Conservation (phyloP, 1,140 invertebrate genomes). For the Trichonephila clavipes region DNA sequence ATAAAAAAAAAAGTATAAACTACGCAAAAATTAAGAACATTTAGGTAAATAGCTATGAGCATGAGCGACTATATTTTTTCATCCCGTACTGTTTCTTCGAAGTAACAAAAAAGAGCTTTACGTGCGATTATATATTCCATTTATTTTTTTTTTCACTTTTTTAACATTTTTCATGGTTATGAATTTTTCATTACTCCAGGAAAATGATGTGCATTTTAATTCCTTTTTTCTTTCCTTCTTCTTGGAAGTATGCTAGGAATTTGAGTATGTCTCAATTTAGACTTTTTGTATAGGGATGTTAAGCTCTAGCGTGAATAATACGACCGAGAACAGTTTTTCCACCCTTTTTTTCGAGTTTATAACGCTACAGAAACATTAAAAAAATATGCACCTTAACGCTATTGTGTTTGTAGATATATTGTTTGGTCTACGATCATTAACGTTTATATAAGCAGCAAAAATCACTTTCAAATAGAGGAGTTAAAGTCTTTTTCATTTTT, state of each 20-base stretch:
- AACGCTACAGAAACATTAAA: too few species aligned
- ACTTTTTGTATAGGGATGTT: background rate
- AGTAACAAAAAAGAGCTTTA: background rate
- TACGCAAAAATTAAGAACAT: slow-evolving; percentile 35
- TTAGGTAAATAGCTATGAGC: slow-evolving; percentile 38
- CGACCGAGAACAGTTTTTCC: too few species aligned
- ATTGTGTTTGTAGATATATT: too few species aligned
- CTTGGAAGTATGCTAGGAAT: slow-evolving; percentile 32
- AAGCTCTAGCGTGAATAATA: background rate
- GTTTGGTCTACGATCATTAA: too few species aligned
- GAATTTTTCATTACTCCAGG: slow-evolving; percentile 42
- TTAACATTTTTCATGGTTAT: slow-evolving; percentile 16
- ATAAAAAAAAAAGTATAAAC: background rate
- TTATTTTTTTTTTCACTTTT: background rate
- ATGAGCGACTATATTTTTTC: background rate
- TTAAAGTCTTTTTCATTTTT: too few species aligned
- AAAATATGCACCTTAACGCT: too few species aligned
- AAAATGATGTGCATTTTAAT: background rate
- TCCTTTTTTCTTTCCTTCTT: background rate
- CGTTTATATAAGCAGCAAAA: too few species aligned
- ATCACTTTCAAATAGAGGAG: too few species aligned
- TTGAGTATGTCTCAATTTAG: slow-evolving; percentile 35
- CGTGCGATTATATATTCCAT: background rate
- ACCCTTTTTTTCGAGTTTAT: too few species aligned
- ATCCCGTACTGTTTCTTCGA: background rate